Evolutionary conservation across 2,797 vertebrate species (phyloP).

Genomic region (Esox lucius): DNA sequence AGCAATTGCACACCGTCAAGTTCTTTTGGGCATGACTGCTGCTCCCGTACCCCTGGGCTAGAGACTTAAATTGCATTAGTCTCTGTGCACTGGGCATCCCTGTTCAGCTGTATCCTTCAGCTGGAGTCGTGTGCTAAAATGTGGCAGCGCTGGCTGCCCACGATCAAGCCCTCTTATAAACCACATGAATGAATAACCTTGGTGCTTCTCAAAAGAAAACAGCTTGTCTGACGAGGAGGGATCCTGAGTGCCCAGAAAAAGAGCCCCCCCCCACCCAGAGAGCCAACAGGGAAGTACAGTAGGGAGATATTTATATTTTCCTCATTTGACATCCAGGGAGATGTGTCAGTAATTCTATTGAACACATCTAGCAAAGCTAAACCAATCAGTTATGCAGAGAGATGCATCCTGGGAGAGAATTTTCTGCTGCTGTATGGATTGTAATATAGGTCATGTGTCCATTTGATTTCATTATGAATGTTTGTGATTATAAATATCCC

Average conservation of each 20-base stretch:
- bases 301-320: neutral
- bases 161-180: slow-evolving; percentile 35
- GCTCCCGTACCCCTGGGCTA: slow-evolving; percentile 41
- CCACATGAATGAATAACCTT: slow-evolving; percentile 24
- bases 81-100: neutral
- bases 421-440: slow-evolving; percentile 15
- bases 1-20: slow-evolving; percentile 42
- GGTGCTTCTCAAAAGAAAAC: slow-evolving; percentile 22
- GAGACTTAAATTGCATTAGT: slow-evolving; percentile 37
- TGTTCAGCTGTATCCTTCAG: neutral
- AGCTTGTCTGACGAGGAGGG: neutral
- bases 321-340: slow-evolving; percentile 10
- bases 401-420: slow-evolving; percentile 26
- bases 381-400: slow-evolving; percentile 26
- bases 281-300: neutral
- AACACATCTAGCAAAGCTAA: slow-evolving; percentile 21
- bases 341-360: slow-evolving; percentile 14
- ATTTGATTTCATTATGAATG: slow-evolving; percentile 39
- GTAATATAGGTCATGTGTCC: slow-evolving; percentile 43
- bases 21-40: slow-evolving; percentile 45
- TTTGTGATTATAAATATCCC: slow-evolving; percentile 44
- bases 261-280: neutral
- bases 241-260: neutral
- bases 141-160: slow-evolving; percentile 27
- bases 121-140: neutral